Percentiles rank a stretch among this genome's conserved stretches.
These are phyloP conservation scores for Limanda limanda DNA, from an alignment of 2,113 vertebrate genomes.

Conservation along the genomic window DNA sequence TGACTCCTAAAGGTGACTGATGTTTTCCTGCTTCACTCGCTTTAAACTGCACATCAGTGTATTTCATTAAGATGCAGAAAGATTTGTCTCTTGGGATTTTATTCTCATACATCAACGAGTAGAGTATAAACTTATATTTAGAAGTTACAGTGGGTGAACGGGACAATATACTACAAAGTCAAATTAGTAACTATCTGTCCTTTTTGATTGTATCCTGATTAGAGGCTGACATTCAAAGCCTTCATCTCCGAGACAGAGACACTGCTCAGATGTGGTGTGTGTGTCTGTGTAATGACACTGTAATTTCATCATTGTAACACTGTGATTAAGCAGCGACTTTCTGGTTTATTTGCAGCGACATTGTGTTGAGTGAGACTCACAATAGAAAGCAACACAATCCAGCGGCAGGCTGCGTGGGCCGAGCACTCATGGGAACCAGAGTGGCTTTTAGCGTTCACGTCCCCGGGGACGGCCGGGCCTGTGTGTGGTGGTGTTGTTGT, in stretches of 20 bases:
- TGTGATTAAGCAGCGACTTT: conserved; percentile 65
- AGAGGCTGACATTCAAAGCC: conserved; percentile 48
- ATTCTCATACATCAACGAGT: neutral
- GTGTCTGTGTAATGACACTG: conserved; percentile 60
- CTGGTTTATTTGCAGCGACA: conserved; percentile 65
- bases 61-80: no score
- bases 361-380: conserved; percentile 56
- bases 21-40: no score
- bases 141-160: neutral
- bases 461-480: conserved; percentile 39
- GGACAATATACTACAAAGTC: conserved; percentile 16
- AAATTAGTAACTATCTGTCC: conserved; percentile 25
- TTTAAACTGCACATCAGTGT: no score
- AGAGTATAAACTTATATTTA: neutral
- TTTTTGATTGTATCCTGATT: conserved; percentile 59
- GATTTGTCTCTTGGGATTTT: neutral
- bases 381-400: conserved; percentile 49
- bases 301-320: conserved; percentile 52
- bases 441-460: conserved; percentile 42
- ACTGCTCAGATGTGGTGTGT: conserved; percentile 62
- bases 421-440: conserved; percentile 66
- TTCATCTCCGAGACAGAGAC: conserved; percentile 41
- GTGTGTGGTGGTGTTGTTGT: conserved; percentile 46
- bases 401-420: conserved; percentile 33
- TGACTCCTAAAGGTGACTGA: no score